phyloP scores from a whole-genome alignment of 2,797 vertebrate genomes.

The Amniataba percoides region DNA sequence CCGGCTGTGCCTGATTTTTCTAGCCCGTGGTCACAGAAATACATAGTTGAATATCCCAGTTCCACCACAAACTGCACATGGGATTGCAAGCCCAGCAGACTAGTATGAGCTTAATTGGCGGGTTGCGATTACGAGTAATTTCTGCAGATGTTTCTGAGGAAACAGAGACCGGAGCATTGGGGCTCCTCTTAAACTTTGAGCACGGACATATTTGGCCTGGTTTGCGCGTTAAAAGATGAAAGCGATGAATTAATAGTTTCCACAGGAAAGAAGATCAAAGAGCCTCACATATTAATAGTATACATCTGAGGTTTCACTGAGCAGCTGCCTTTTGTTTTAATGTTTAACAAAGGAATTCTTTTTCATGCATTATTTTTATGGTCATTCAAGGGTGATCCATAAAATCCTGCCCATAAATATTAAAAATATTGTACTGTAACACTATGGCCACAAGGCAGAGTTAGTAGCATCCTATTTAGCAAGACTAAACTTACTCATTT shows the following conservation, averaged over 20 bases:
- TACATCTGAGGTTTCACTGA: slow-evolving; percentile 45
- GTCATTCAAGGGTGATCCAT: slow-evolving; percentile 13
- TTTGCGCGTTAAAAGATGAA: slow-evolving; percentile 65
- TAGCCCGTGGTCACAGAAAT: slow-evolving; percentile 27
- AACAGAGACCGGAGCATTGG: slow-evolving; percentile 29
- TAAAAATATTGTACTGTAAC: neutral
- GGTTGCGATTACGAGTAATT: slow-evolving; percentile 28
- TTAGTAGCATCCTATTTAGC: neutral
- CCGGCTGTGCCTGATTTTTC: neutral
- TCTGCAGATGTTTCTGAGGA: slow-evolving; percentile 45
- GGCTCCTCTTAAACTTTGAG: slow-evolving; percentile 62
- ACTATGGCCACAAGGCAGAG: neutral
- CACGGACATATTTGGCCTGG: slow-evolving; percentile 62
- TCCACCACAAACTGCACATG: slow-evolving; percentile 26
- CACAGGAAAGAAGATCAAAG: slow-evolving; percentile 72
- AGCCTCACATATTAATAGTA: slow-evolving; percentile 61
- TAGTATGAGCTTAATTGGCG: slow-evolving; percentile 35
- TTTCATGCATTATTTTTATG: slow-evolving; percentile 25
- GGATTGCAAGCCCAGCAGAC: slow-evolving; percentile 35
- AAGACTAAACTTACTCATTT: neutral
- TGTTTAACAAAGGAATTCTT: slow-evolving; percentile 40
- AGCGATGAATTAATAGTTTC: slow-evolving; percentile 71
- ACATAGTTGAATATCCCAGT: slow-evolving; percentile 21
- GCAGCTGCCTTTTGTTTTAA: slow-evolving; percentile 65
- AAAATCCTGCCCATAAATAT: neutral